A percentile compares a stretch with the other conserved stretches of the same genome.
These are phyloP conservation scores for Premnoplex brunnescens DNA, from an alignment of 2,797 vertebrate species.

Conservation along the genomic window DNA sequence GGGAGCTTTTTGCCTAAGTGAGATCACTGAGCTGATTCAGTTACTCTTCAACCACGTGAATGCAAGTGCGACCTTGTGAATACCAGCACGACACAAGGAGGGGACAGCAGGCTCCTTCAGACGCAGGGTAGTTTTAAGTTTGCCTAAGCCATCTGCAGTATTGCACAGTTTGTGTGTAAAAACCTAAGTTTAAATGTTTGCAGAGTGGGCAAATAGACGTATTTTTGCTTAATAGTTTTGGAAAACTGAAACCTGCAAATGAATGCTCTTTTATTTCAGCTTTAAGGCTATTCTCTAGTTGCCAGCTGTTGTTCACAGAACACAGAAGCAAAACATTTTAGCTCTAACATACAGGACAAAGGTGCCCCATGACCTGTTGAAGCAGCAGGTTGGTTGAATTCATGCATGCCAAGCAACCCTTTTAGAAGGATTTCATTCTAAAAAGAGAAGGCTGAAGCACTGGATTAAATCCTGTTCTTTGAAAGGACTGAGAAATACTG, in stretches of 20 bases:
- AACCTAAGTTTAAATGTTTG: neutral
- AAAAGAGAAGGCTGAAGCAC: neutral
- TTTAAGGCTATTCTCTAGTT: neutral
- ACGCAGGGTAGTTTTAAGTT: neutral
- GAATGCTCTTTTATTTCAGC: neutral
- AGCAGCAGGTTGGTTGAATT: neutral
- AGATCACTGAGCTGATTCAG: slow-evolving; percentile 11
- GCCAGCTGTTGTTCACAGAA: neutral
- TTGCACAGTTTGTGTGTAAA: neutral
- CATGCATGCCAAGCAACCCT: neutral
- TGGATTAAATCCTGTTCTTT: neutral
- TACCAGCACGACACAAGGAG: neutral
- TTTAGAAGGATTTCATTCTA: neutral
- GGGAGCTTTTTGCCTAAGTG: neutral
- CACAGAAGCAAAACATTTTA: neutral
- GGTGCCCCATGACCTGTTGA: neutral
- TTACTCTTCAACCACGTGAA: neutral
- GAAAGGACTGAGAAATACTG: neutral
- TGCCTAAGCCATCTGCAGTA: neutral
- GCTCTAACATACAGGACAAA: neutral
- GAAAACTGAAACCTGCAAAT: neutral
- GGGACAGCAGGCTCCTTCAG: neutral
- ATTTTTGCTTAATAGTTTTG: neutral
- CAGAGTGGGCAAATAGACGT: neutral
- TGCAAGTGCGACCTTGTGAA: neutral